A percentile compares a stretch with the other conserved stretches of the same genome.
These are phyloP conservation scores for Drosophila triauraria DNA, from an alignment of 1,140 invertebrate genomes.

Conservation along the genomic window DNA sequence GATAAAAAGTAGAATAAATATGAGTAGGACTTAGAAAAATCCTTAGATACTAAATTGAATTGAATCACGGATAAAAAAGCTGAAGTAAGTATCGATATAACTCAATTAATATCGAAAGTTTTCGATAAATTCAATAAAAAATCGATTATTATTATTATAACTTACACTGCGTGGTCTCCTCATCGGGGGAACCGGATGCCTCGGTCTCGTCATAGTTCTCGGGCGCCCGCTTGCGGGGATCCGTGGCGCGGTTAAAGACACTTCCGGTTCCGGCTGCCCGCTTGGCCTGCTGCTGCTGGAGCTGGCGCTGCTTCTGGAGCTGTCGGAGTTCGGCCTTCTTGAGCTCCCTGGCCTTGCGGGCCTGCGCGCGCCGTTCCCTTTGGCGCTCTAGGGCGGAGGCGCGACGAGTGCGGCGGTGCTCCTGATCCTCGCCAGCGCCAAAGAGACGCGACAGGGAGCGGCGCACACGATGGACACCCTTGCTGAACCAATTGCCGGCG, in stretches of 20 bases:
- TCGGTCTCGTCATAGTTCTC: conserved; percentile 57
- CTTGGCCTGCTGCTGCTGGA: conserved; percentile 20
- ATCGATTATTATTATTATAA: not conserved
- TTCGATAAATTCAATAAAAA: not conserved
- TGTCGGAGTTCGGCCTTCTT: conserved; percentile 9
- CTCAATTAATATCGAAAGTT: too few relatives aligned
- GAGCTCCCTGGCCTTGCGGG: not conserved
- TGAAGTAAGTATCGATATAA: too few relatives aligned
- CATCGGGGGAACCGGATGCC: conserved; percentile 38
- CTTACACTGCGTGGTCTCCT: conserved; percentile 52
- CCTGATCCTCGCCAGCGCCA: conserved; percentile 35
- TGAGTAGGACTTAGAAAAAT: too few relatives aligned
- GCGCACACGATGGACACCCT: conserved; percentile 66
- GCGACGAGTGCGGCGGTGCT: conserved; percentile 4
- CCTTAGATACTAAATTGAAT: too few relatives aligned
- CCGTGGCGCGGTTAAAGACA: conserved; percentile 14
- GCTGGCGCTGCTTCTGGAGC: conserved; percentile 9
- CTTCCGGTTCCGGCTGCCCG: conserved; percentile 3
- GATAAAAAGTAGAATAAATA: too few relatives aligned
- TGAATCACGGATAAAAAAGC: too few relatives aligned
- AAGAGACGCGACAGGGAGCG: conserved; percentile 69
- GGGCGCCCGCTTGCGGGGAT: conserved; percentile 29
- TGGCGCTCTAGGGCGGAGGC: conserved; percentile 4
- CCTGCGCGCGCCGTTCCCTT: conserved; percentile 13
- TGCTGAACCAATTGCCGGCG: conserved; percentile 57